Percentiles rank a stretch among this genome's conserved stretches.
These are phyloP conservation scores for Apomyelois bistriatella DNA, from an alignment of 2,888 invertebrate genomes.

Conservation along the genomic window DNA sequence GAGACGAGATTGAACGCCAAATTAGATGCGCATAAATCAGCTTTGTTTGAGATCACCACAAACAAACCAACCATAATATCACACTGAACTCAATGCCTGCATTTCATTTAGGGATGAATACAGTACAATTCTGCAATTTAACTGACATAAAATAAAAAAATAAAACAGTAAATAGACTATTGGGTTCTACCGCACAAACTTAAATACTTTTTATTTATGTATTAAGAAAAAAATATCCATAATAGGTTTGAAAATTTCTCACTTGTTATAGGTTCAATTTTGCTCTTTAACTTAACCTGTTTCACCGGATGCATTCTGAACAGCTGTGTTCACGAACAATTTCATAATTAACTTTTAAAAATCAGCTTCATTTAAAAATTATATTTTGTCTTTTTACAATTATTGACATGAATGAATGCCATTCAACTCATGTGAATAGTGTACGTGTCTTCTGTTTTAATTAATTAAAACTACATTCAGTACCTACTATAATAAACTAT, in stretches of 20 bases:
- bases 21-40: conserved; percentile 75
- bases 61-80: conserved; percentile 12
- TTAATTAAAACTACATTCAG: not conserved
- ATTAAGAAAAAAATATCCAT: not conserved
- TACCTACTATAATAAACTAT: not conserved
- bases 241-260: not conserved
- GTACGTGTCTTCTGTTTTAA: conserved; percentile 10
- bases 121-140: not conserved
- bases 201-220: not conserved
- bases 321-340: conserved; percentile 2
- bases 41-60: conserved; percentile 28
- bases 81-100: not conserved
- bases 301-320: not conserved
- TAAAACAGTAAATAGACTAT: not conserved
- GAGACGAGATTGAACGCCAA: conserved; percentile 46
- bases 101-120: not conserved
- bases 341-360: conserved; percentile 8
- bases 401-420: not conserved
- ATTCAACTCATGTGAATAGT: not conserved
- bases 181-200: too few species aligned
- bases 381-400: not conserved
- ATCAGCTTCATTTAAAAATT: not conserved
- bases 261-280: conserved; percentile 11
- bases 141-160: not conserved
- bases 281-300: conserved; percentile 1